Base-by-base conservation (phyloP, 2,113 vertebrate species). In the Trichechus manatus region DNA sequence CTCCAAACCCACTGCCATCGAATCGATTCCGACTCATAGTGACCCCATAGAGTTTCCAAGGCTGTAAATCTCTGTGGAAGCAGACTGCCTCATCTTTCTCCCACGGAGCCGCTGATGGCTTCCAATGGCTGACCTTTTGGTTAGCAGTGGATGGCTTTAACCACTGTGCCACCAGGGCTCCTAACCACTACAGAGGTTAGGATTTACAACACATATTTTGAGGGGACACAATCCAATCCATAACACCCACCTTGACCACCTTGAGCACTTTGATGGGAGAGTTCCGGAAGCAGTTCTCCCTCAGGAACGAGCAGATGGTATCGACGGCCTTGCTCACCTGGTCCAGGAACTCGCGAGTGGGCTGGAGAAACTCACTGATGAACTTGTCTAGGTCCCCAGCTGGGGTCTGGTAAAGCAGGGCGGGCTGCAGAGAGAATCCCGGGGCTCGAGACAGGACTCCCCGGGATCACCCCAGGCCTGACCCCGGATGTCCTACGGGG, bases 171-270 rank as follows among this genome's bases (percentile, higher is more conserved):
- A 47, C 10, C 47, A 47, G 47, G 7, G 47, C 47, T 7, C 47
- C 47, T 47, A 47, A 47, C 66, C 66, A 68, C 66, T 33, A 3
- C 19, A 72, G n/a, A 15, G 3, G n/a, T n/a, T n/a, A 72, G 14
- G n/a, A 36, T 22, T 72, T 36, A 22, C 19, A 72, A 72, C 17
- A 7, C 70, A 72, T 36, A 5, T 22, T 36, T 36, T 20, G 19
- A 3, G 70, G n/a, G 66, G 70, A 20, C 70, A 72, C n/a, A 6
- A 20, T 22, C 36, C n/a, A n/a, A 36, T 72, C 17, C n/a, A 4
- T 9, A 13, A 72, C 66, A 23, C 97, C 87, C 47, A 98, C 98
- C 97, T 97, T 98, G 31, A 98, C 94, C 6, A 98, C 94, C 64
- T 96, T 97, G 72, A 96, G 89, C 77, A 98, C 98, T 39, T 79